Conservation (phyloP, 2,888 invertebrate species). For the Thymelicus acteon region DNA sequence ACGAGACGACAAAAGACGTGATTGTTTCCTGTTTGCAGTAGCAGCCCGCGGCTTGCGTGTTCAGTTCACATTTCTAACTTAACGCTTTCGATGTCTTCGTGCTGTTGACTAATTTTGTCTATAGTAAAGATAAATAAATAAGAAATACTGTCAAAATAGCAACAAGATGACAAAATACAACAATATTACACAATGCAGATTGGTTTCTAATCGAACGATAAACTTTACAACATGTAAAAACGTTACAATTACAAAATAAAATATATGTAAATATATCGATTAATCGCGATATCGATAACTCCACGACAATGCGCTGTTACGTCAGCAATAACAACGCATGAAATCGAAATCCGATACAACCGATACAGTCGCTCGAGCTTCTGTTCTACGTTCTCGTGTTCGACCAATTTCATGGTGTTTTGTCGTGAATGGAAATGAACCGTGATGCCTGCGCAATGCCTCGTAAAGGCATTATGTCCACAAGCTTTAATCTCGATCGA, state of each 20-base stretch:
- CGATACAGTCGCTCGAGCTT: conserved; percentile 14
- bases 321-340: conserved; percentile 28
- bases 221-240: no score
- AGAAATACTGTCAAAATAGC: no score
- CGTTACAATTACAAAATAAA: no score
- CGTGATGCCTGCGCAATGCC: conserved; percentile 5
- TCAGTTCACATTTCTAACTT: conserved; percentile 13
- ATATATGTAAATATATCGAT: no score
- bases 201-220: conserved; percentile 5
- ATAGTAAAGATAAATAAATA: no score
- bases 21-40: conserved; percentile 38
- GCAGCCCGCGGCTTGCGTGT: conserved; percentile 41
- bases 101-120: background rate
- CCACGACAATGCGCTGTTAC: conserved; percentile 10
- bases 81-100: conserved; percentile 5
- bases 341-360: conserved; percentile 15
- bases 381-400: conserved; percentile 13
- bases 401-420: conserved; percentile 22
- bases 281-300: background rate
- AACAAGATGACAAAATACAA: no score
- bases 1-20: background rate
- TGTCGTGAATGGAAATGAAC: conserved; percentile 17
- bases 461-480: no score
- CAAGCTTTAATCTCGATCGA: no score
- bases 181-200: no score